Base-by-base conservation (phyloP, 2,797 vertebrate genomes). In the Graptemys geographica region DNA sequence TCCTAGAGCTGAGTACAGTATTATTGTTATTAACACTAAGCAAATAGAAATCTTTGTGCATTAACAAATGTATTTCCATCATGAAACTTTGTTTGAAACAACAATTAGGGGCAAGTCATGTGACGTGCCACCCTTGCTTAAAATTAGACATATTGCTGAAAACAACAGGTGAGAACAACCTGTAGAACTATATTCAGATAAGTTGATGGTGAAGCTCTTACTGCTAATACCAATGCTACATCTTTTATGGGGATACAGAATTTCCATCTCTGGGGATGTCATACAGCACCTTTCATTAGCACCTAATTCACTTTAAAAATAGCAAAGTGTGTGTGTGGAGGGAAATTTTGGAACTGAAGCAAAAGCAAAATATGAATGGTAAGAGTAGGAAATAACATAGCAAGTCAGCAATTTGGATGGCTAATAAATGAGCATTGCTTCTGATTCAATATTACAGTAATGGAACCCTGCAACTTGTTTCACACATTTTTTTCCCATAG, bases 321-420 rank as follows among this genome's bases (percentile, higher is more conserved):
- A 69, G 87, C 6, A 28, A 84, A 47, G 2, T 2, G 33, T 81
- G 41, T 89, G 78, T 79, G 86, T 83, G 83, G 55, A 76, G 27
- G n/a, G 92, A 89, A 89, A 65, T 28, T 86, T 80, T 90, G 78
- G 88, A 93, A 85, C 1, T 3, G 37, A 92, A 88, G 74, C 41
- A 84, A 88, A 59, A 62, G 27, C 37, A 93, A 87, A 89, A 41
- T 81, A 80, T 51, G 27, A 72, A 11, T 6, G 72, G 28, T 16
- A 85, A 84, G 3, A 52, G 12, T 62, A 33, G 16, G n/a, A 83
- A 93, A 11, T 4, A 83, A 25, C 25, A 49, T 13, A 25, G 3
- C 21, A 4, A 57, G 33, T 76, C 74, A 86, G 55, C 79, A 83
- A 31, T 80, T 0, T 41, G 86, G 56, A 74, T 88, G 7, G 23